Evolutionary conservation across 2,888 invertebrate species (phyloP), one percentile per base, ranked within the genome.

Genomic region (Tachystola acroxantha): DNA sequence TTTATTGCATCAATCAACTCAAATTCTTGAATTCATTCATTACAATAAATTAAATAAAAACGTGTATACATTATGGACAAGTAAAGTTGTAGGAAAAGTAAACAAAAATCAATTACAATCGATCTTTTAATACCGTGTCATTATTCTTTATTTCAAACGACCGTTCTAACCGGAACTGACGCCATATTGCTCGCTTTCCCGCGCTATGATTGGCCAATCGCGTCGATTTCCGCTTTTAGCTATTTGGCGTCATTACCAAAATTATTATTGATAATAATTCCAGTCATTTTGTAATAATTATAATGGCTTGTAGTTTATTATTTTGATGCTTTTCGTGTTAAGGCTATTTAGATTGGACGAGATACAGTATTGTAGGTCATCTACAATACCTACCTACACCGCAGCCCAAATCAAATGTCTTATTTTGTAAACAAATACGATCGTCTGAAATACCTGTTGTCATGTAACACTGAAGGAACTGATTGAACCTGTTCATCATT

Each of bases 181-280:
- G 77, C 78, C 80, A 81, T 82, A 65, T 80, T 82, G 77, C 45
- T 41, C 63, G 53, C 52, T 74, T 80, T 77, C 74, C 73, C 72
- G 66, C 68, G 65, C 61, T 41, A 53, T 61, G 53, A 68, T 68
- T 62, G 63, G 55, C 66, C 73, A 74, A 76, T 74, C 72, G 69
- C 60, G 56, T 65, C 66, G 57, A 78, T 78, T 73, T 80, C 81
- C 82, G 74, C 63, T 43, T 37, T 29, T n/a, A 25, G 25, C 10
- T 33, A 36, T 36, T 39, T 5, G 6, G 27, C 3, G 27, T 20
- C 32, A 37, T 31, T 36, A 37, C 20, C 16, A 34, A 12, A 11
- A 43, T 40, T 38, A 39, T 42, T 45, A 40, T 40, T 46, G 44
- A 37, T 38, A 43, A 37, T 45, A 28, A 43, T 46, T 42, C 42